These are phyloP conservation scores for Drosophila borborema DNA, from an alignment of 2,888 invertebrate species.

Conservation along the genomic window DNA sequence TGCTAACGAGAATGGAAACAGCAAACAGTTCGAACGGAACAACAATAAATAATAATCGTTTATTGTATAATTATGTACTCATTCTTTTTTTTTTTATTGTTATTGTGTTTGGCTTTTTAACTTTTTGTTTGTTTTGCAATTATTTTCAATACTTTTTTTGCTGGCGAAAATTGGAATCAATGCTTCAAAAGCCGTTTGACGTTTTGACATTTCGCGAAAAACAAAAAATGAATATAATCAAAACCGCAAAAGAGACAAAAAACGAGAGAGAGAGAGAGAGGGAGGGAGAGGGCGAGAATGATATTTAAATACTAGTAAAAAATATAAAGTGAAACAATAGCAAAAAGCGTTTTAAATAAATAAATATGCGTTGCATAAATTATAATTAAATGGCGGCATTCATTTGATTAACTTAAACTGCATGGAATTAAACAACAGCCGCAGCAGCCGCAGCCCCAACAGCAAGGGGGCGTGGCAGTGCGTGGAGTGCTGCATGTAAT, in stretches of 20 bases:
- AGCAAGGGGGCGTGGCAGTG: background rate
- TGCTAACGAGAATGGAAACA: constrained; percentile 6
- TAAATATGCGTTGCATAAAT: constrained; percentile 56
- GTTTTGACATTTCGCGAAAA: constrained; percentile 47
- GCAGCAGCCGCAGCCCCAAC: background rate
- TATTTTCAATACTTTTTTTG: constrained; percentile 9
- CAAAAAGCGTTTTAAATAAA: constrained; percentile 33
- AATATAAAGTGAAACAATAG: background rate
- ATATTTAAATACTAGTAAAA: background rate
- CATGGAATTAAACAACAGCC: constrained; percentile 30
- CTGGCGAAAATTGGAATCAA: constrained; percentile 45
- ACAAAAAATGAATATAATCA: constrained; percentile 36
- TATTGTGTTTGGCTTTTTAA: constrained; percentile 8
- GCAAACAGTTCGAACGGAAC: constrained; percentile 2
- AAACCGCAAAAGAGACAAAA: constrained; percentile 22
- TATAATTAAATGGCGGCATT: constrained; percentile 70
- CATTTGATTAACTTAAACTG: constrained; percentile 59
- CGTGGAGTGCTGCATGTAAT: constrained; percentile 44
- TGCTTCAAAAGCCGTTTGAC: constrained; percentile 49
- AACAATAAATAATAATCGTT: constrained; percentile 21
- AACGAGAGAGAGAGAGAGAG: background rate
- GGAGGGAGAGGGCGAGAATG: background rate
- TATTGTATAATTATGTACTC: constrained; percentile 26
- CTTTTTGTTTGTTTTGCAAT: constrained; percentile 15
- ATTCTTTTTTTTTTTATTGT: background rate